Base-by-base conservation (phyloP, 2,888 invertebrate genomes). In the Hartigia nigra region DNA sequence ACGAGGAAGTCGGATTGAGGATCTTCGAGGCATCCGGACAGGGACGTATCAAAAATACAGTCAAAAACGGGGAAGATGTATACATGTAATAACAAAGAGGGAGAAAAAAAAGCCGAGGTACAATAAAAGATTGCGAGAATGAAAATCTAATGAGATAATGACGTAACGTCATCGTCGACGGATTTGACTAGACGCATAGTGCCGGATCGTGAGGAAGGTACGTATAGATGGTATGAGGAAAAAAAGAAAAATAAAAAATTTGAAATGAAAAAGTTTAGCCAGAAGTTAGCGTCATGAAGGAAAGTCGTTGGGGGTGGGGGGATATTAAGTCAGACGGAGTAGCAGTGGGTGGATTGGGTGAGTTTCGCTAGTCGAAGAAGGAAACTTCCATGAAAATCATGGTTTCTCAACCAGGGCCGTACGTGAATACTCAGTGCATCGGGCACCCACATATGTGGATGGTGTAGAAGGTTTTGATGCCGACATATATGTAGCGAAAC, bases 241-340 rank as follows among this genome's bases (percentile, higher is more conserved):
- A 5, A 39, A 23, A 55, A 9, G 4, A 23, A 23, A 23, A 39
- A 39, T 74, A 77, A 81, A 82, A 80, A 81, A 81, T 77, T 82
- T 82, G 79, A 81, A 82, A 82, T 82, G 82, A 82, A 81, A 82
- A 82, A 82, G 82, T 82, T 82, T 82, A 69, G 37, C 76, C 74
- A 31, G 70, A 81, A 79, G 77, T 81, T 78, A 72, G 34, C 34
- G 12, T n/a, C 35, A 34, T 37, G 35, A 69, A 69, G 14, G 31
- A 75, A 14, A 76, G 72, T 72, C 35, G 31, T 74, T 9, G 55
- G 23, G 55, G 55, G 55, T 55, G 55, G n/a, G n/a, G n/a, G n/a
- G n/a, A n/a, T n/a, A n/a, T n/a, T n/a, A n/a, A 23, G 55, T 55
- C 9, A 2, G 23, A 23, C 55, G 2, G 55, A 55, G 55, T 23